Conservation (phyloP, 2,113 vertebrate genomes). For the Cervus canadensis region DNA sequence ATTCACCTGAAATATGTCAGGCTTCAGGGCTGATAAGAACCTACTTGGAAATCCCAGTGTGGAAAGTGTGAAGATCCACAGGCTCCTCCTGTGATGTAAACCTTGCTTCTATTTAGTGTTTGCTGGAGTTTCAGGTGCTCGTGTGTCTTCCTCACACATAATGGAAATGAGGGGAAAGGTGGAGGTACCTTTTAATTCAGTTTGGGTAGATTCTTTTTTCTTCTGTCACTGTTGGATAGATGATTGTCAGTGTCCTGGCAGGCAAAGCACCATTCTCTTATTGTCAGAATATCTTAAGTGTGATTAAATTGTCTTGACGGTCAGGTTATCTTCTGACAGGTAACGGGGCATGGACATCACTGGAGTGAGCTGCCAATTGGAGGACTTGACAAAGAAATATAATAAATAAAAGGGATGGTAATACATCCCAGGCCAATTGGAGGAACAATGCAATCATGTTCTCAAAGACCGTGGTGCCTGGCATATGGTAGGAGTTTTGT, state of each 20-base stretch:
- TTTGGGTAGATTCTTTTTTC: neutral
- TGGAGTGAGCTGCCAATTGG: neutral
- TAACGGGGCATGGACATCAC: rapidly evolving
- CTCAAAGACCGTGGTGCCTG: neutral
- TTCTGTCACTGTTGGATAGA: neutral
- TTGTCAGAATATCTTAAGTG: neutral
- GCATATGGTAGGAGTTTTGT: neutral
- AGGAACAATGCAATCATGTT: neutral
- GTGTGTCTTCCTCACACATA: neutral
- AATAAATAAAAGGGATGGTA: neutral
- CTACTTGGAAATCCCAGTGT: neutral
- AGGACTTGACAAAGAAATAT: neutral
- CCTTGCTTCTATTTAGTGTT: neutral
- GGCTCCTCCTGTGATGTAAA: neutral
- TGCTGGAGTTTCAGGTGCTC: neutral
- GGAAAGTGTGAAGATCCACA: neutral
- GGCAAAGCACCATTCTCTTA: neutral
- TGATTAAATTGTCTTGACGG: neutral
- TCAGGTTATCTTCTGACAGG: neutral
- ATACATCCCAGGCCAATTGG: rapidly evolving
- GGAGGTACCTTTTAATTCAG: neutral
- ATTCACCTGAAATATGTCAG: neutral
- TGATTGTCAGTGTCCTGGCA: neutral
- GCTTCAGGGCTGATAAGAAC: neutral
- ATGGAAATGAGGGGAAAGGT: rapidly evolving